Base-by-base conservation (phyloP, 92 coral and sea anemone species). In the Porites rus region DNA sequence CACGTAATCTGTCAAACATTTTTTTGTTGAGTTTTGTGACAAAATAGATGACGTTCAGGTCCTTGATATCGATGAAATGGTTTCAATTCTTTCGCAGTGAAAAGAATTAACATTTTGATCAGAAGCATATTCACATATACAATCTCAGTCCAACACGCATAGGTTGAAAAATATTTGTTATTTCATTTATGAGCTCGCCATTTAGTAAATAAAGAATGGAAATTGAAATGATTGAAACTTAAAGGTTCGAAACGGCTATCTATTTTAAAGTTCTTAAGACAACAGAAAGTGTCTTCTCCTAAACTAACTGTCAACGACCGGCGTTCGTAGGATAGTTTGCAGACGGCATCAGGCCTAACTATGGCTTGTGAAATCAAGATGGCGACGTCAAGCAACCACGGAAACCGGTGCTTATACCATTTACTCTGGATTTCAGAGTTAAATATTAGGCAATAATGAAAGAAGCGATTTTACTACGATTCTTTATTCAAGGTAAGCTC, bases 291-390 rank as follows among this genome's bases (percentile, higher is more conserved):
- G 63, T 83, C 28, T 83, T 83, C 87, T 83, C 87, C 31, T 19
- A 19, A 74, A 72, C 50, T 20, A 6, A 50, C 10, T 17, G 46
- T 60, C 19, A 50, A 52, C n/a, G 11, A 18, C 60, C 14, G 63
- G 62, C 87, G 61, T 71, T 83, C 61, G 63, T 20, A 1, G 19
- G 51, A 83, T 83, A 2, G 61, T 63, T 73, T 14, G 19, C 64
- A 71, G 50, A 62, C 87, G 64, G 59, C 46, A 83, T 83, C 87
- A 83, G 51, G 65, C 87, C 87, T 74, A 83, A 74, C 74, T 73
- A 38, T 62, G 74, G 80, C 76, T 16, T 60, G n/a, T 24, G 7
- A 51, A 75, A 62, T 21, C 51, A 73, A 83, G 1, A 83, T 83
- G 87, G 87, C 87, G 74, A 21, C 62, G 4, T 16, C 18, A 8